phyloP scores from a whole-genome alignment of 2,888 invertebrate species.

The Odontothrips loti region DNA sequence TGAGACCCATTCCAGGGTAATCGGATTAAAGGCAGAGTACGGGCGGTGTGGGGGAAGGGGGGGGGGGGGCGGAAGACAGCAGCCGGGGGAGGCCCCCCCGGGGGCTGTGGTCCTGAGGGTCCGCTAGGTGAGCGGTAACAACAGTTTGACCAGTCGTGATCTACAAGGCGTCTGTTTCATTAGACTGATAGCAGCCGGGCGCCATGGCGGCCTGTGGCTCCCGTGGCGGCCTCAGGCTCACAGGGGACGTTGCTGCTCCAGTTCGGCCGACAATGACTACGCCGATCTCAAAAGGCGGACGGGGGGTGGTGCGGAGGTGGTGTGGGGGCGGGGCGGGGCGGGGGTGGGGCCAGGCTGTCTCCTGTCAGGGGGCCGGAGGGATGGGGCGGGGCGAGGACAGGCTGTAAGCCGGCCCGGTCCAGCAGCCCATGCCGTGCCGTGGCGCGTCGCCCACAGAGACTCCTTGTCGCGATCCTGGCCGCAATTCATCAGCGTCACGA shows the following conservation, averaged over 20 bases:
- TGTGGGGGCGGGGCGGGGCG: no score
- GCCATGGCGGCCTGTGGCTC: no score
- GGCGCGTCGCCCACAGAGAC: neutral
- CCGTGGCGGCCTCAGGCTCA: no score
- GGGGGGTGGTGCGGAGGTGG: neutral
- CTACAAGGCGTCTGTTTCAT: no score
- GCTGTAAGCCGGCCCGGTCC: neutral
- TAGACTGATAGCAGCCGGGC: no score
- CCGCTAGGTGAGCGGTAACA: no score
- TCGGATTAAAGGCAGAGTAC: neutral
- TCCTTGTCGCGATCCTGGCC: constrained; percentile 6
- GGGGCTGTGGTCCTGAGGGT: no score
- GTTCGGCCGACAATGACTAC: neutral
- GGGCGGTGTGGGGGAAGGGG: neutral
- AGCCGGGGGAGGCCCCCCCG: no score
- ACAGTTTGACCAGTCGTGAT: no score
- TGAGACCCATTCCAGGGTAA: neutral
- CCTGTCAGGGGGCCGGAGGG: neutral
- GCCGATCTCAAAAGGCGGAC: neutral
- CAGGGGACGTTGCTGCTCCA: no score
- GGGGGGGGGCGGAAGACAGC: neutral
- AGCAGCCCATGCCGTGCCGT: no score
- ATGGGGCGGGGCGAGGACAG: neutral
- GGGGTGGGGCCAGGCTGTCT: neutral
- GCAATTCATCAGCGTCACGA: constrained; percentile 6